Conservation (phyloP, 1,140 invertebrate species). For the Eumaeus atala region DNA sequence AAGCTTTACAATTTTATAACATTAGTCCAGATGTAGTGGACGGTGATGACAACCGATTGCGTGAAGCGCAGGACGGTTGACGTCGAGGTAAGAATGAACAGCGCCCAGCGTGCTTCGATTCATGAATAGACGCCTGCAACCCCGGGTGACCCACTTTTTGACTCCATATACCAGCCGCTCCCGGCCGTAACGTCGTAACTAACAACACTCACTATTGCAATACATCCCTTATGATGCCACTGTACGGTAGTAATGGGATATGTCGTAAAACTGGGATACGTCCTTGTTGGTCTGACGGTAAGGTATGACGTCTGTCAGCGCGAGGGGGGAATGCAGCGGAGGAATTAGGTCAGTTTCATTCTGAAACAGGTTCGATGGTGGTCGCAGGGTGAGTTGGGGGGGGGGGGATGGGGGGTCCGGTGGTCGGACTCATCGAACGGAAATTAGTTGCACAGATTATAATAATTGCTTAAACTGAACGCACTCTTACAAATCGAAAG, state of each 20-base stretch:
- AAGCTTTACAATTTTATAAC: no score
- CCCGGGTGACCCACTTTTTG: slow-evolving; percentile 69
- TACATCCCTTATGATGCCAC: slow-evolving; percentile 18
- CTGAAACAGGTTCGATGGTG: slow-evolving; percentile 56
- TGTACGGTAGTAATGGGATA: background rate
- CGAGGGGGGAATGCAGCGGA: slow-evolving; percentile 56
- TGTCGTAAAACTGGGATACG: slow-evolving; percentile 34
- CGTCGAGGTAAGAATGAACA: slow-evolving; percentile 56
- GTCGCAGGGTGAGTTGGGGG: no score
- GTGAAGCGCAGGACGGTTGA: slow-evolving; percentile 35
- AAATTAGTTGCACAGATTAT: slow-evolving; percentile 47
- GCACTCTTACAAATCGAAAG: no score
- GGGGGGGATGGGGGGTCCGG: slow-evolving; percentile 24
- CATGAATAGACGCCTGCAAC: slow-evolving; percentile 70
- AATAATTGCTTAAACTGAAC: slow-evolving; percentile 9
- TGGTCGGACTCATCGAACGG: slow-evolving; percentile 29
- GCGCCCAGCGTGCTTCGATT: slow-evolving; percentile 60
- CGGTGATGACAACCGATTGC: background rate
- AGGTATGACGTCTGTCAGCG: slow-evolving; percentile 63
- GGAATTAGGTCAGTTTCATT: slow-evolving; percentile 73
- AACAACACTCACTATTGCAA: slow-evolving; percentile 11
- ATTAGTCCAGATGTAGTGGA: no score
- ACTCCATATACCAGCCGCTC: slow-evolving; percentile 34
- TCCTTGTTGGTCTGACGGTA: slow-evolving; percentile 30
- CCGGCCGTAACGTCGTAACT: slow-evolving; percentile 34